Evolutionary conservation across 2,888 invertebrate species (phyloP), one percentile per base, ranked within the genome.

Genomic region (Plebejus anna): DNA sequence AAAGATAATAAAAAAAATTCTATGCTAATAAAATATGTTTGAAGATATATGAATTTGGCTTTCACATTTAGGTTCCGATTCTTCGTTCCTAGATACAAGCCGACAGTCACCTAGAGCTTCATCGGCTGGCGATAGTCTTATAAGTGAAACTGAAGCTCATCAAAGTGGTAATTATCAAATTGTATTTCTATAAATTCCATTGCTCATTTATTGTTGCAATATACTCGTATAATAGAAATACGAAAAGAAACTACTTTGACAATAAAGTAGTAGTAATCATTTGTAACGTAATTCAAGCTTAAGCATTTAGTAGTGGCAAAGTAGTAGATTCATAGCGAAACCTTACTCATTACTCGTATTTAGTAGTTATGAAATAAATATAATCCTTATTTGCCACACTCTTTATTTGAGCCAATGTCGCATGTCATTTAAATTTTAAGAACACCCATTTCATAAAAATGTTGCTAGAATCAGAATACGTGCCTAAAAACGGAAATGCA

Each of bases 291-390:
- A 32, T 84, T 85, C 85, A 88, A 88, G 89, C 90, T 90, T 89
- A 82, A 85, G 85, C 88, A 86, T 86, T 88, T 81, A 84, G 90
- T 92, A 92, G 92, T 94, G 92, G 93, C 92, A 92, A 91, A 90
- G 91, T 92, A 90, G 92, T 92, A 91, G 92, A 91, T 89, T 94
- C 93, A 92, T 91, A 90, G 93, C 93, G 93, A 94, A 93, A 94
- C 93, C 87, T 94, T 94, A 93, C 92, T 92, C 92, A 85, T 90
- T 82, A 66, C 32, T 32, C 32, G 32, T 66, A 84, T 88, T 89
- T 86, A 81, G 87, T 89, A 89, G 87, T 85, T 82, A 85, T 82
- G 79, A 86, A 83, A 87, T 86, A 88, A 82, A 81, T 85, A 84
- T 82, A 85, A 83, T 85, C 84, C 86, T 86, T 91, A 85, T 82